A percentile compares a stretch with the other conserved stretches of the same genome.
Evolutionary conservation across 2,888 invertebrate genomes (phyloP).

Genomic region (Cistogaster globosa): DNA sequence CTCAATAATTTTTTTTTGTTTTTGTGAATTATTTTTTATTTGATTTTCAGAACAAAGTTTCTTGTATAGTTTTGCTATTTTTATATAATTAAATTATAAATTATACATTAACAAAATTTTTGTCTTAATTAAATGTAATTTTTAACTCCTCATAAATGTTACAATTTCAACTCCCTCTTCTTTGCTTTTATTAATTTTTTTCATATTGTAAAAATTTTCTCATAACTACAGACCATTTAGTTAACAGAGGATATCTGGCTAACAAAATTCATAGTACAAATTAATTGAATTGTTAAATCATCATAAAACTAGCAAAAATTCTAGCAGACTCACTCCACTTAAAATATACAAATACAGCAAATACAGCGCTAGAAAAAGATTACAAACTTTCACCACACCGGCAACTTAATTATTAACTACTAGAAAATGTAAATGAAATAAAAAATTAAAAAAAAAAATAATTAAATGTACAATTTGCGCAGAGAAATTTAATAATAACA

Average conservation of each 20-base stretch:
- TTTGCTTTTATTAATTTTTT: too few species aligned
- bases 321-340: slow-evolving; percentile 3
- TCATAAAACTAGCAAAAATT: not conserved
- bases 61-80: too few species aligned
- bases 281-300: slow-evolving; percentile 20
- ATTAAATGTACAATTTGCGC: slow-evolving; percentile 44
- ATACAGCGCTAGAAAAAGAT: not conserved
- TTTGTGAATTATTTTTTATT: too few species aligned
- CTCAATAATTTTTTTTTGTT: too few species aligned
- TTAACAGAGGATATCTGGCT: not conserved
- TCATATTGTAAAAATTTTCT: too few species aligned
- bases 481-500: not conserved
- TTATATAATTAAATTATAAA: too few species aligned
- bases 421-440: not conserved
- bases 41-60: too few species aligned
- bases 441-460: slow-evolving; percentile 26
- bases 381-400: not conserved
- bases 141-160: too few species aligned
- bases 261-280: not conserved
- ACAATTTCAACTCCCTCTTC: too few species aligned
- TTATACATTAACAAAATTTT: too few species aligned
- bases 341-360: not conserved
- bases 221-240: too few species aligned
- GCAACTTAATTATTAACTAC: not conserved
- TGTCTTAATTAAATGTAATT: too few species aligned